Evolutionary conservation across 2,113 vertebrate genomes (phyloP).

Genomic region (Xiphophorus maculatus): DNA sequence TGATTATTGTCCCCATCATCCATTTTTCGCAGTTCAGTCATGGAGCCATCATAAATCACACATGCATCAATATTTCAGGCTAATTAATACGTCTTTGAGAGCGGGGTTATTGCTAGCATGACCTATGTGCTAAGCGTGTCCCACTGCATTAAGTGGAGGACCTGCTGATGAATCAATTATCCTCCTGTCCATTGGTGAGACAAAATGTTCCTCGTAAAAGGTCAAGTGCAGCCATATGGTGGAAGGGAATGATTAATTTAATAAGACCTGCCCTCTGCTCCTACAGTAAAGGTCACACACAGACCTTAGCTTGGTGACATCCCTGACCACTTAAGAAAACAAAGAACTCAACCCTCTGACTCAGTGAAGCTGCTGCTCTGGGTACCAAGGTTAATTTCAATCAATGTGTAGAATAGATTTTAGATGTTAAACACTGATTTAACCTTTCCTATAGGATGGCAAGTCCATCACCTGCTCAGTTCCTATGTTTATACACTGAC

Average conservation of each 20-base stretch:
- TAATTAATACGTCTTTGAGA: constrained; percentile 70
- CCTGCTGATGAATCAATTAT: constrained; percentile 74
- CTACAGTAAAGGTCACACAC: constrained; percentile 41
- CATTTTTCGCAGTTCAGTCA: constrained; percentile 42
- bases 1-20: constrained; percentile 11
- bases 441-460: not conserved
- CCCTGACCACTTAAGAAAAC: constrained; percentile 23
- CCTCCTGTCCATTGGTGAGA: constrained; percentile 38
- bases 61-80: constrained; percentile 62
- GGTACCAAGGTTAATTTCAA: constrained; percentile 7
- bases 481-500: not conserved
- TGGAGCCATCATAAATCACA: constrained; percentile 47
- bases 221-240: constrained; percentile 60
- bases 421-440: constrained; percentile 4
- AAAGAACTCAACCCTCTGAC: constrained; percentile 9
- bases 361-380: constrained; percentile 8
- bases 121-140: constrained; percentile 60
- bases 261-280: constrained; percentile 39
- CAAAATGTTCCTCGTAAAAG: constrained; percentile 68
- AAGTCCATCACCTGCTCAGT: not conserved
- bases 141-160: constrained; percentile 56
- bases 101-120: constrained; percentile 51
- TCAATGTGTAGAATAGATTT: not conserved
- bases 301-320: constrained; percentile 1
- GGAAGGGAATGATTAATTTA: constrained; percentile 66